A percentile compares a stretch with the other conserved stretches of the same genome.
phyloP scores from a whole-genome alignment of 2,888 invertebrate genomes.

The Dioctria rufipes region DNA sequence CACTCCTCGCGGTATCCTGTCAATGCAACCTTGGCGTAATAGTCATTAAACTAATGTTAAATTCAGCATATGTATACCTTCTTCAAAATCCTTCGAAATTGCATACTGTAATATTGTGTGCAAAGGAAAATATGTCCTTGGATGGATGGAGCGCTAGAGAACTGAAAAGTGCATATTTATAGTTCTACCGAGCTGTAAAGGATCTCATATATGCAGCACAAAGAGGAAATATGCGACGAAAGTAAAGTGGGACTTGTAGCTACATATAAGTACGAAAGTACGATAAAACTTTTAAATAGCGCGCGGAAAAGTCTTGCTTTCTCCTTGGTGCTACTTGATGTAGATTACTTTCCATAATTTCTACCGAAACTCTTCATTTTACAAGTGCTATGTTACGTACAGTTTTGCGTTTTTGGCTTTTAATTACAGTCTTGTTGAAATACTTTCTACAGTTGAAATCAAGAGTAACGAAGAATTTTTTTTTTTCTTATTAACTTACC shows the following conservation, averaged over 20 bases:
- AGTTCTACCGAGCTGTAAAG: background rate
- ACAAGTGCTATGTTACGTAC: too few species aligned
- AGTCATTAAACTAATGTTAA: constrained; percentile 28
- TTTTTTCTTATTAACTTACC: too few species aligned
- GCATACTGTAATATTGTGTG: constrained; percentile 1
- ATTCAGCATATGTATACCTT: constrained; percentile 9
- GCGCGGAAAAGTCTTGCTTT: background rate
- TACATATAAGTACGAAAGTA: too few species aligned
- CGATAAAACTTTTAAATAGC: too few species aligned
- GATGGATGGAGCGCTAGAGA: constrained; percentile 9
- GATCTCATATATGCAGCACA: background rate
- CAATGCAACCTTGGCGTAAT: constrained; percentile 26
- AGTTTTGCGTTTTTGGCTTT: too few species aligned
- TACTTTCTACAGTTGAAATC: too few species aligned
- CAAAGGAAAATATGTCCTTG: constrained; percentile 29
- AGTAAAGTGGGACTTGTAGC: background rate
- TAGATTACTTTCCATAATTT: too few species aligned
- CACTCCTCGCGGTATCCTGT: constrained; percentile 8
- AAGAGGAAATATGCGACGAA: background rate
- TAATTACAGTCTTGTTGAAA: too few species aligned
- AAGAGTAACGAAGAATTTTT: too few species aligned
- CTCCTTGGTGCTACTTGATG: too few species aligned
- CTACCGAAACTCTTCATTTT: too few species aligned
- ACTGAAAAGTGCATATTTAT: constrained; percentile 34
- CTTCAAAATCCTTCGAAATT: constrained; percentile 5